Conservation (phyloP, 2,797 vertebrate species). For the Pseudopleuronectes americanus region DNA sequence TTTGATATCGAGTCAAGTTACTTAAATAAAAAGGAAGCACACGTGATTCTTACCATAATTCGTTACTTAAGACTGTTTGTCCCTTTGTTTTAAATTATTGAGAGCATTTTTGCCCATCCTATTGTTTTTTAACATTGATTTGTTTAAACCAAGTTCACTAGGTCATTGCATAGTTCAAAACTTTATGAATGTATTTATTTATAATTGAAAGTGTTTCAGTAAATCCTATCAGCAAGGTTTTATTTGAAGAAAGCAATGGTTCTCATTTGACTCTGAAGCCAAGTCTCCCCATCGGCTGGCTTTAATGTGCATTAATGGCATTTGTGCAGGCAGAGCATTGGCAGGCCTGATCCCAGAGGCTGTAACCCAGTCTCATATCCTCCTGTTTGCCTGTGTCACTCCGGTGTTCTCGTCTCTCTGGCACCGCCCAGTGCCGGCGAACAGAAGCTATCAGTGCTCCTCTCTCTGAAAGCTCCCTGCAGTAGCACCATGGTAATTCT, state of each 20-base stretch:
- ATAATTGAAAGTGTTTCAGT: no score
- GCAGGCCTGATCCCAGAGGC: slow-evolving; percentile 33
- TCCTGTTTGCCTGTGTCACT: slow-evolving; percentile 61
- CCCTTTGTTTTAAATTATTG: background rate
- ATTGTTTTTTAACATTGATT: background rate
- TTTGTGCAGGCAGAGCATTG: background rate
- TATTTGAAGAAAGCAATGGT: background rate
- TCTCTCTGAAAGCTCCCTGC: slow-evolving; percentile 81
- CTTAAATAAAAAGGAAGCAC: no score
- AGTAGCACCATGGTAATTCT: slow-evolving; percentile 87
- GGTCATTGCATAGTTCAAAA: background rate
- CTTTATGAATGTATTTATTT: no score
- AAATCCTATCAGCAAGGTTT: background rate
- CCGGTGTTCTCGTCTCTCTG: slow-evolving; percentile 72
- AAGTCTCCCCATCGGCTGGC: background rate
- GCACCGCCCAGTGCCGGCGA: slow-evolving; percentile 75
- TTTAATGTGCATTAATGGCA: slow-evolving; percentile 5
- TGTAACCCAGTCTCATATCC: slow-evolving; percentile 32
- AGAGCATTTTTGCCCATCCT: background rate
- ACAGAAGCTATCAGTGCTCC: slow-evolving; percentile 68
- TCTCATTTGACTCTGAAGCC: background rate
- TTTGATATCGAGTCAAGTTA: no score
- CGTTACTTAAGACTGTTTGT: background rate
- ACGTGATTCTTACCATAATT: no score
- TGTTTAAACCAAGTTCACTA: no score